phyloP scores from a whole-genome alignment of 1,140 invertebrate species.

The Aethina tumida region DNA sequence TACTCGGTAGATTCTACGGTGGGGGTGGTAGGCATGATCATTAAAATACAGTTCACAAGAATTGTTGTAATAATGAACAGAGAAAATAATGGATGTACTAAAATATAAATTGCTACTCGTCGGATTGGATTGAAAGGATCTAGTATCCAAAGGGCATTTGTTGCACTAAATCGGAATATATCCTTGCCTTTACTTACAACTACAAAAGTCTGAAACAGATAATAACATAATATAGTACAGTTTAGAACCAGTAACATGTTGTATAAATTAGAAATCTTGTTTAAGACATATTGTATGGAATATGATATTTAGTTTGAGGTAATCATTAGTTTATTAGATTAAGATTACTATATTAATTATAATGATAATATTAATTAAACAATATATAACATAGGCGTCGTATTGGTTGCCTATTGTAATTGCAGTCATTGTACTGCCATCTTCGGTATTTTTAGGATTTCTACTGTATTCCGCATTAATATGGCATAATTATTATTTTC shows the following conservation, averaged over 20 bases:
- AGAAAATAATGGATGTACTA: constrained; percentile 96
- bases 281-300: too few species aligned
- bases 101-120: constrained; percentile 92
- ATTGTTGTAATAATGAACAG: constrained; percentile 97
- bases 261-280: too few species aligned
- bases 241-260: neutral
- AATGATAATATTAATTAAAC: too few species aligned
- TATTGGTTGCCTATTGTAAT: too few species aligned
- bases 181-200: constrained; percentile 97
- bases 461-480: too few species aligned
- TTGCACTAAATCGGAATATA: constrained; percentile 97
- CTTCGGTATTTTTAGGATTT: too few species aligned
- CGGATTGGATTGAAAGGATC: constrained; percentile 96
- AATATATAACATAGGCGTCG: too few species aligned
- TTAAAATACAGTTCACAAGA: constrained; percentile 94
- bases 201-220: constrained; percentile 83
- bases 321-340: too few species aligned
- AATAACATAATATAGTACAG: constrained; percentile 15
- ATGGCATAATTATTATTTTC: too few species aligned
- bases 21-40: constrained; percentile 91
- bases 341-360: too few species aligned
- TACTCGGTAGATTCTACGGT: constrained; percentile 94
- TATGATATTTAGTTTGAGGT: too few species aligned
- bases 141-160: constrained; percentile 88
- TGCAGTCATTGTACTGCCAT: too few species aligned